Evolutionary conservation across 2,888 invertebrate genomes (phyloP), one percentile per base, ranked within the genome.

Genomic region (Sminthurinus aureus): DNA sequence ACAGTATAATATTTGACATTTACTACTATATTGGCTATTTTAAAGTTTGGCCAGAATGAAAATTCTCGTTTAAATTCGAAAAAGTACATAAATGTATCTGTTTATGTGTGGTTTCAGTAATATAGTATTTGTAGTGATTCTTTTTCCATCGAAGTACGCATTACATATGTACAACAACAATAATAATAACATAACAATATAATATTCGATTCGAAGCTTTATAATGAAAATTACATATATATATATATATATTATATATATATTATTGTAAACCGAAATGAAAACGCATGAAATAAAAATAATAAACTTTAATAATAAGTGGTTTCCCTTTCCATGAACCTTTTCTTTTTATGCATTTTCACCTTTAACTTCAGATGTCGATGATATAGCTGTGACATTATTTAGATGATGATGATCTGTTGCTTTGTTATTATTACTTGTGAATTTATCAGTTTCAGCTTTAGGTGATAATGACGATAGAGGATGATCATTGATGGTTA

Each of bases 141-240:
- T 50, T 69, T 69, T 69, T 24, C 24, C 18, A 58, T 20, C 24
- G 20, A n/a, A 69, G 24, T 69, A 69, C 69, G 24, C 24, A 22
- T 24, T 69, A 13, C 22, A 78, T 78, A 81, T 24, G 50, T 69
- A 79, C 58, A 38, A 38, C 38, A 38, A 38, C 38, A 38, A 38
- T 6, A 38, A 38, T 6, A 38, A 38, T 81, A 81, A 73, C 58
- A 58, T 26, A 81, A 79, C n/a, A 79, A 79, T 69, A 71, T 71
- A 74, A 71, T 71, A 74, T 74, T 81, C 79, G 79, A 79, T 38
- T 79, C 80, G 26, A 73, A 79, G n/a, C 50, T 79, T 67, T 79
- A n/a, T n/a, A 79, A 38, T 79, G 51, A 81, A 81, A 81, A 81
- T 73, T 81, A 81, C 73, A 81, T 81, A 58, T n/a, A 71, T 52